Percentiles rank a stretch among this genome's conserved stretches.
Conservation (phyloP, 2,113 vertebrate genomes). For the Calyptomena viridis region DNA sequence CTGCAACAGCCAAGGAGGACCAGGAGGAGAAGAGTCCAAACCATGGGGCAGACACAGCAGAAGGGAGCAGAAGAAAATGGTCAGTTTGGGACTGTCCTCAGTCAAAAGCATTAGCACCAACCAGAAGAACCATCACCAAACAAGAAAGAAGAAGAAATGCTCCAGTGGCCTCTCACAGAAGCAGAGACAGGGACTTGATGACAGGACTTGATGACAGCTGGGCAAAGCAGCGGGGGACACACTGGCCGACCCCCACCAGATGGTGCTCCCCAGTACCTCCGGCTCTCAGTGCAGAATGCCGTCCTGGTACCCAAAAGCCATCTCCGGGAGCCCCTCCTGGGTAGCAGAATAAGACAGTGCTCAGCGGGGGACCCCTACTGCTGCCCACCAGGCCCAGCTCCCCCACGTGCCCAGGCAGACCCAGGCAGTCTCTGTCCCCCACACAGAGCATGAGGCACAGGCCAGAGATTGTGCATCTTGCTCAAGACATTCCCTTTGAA, state of each 20-base stretch:
- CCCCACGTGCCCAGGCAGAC: rapidly evolving
- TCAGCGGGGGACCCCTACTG: background rate
- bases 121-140: background rate
- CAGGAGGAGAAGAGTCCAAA: background rate
- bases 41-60: background rate
- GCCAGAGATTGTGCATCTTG: background rate
- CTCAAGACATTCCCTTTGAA: background rate
- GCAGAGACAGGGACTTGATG: background rate
- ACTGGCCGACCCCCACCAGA: background rate
- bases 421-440: background rate
- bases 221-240: background rate
- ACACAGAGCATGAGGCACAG: rapidly evolving
- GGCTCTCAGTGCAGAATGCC: background rate
- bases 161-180: background rate
- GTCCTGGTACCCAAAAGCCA: background rate
- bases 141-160: background rate
- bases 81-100: background rate
- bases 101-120: background rate
- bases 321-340: background rate
- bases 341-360: background rate
- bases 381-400: rapidly evolving
- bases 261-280: background rate
- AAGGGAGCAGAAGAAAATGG: background rate
- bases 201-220: background rate
- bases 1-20: background rate